Base-by-base conservation (phyloP, 92 coral and sea anemone genomes). In the Epizoanthus stellaris region DNA sequence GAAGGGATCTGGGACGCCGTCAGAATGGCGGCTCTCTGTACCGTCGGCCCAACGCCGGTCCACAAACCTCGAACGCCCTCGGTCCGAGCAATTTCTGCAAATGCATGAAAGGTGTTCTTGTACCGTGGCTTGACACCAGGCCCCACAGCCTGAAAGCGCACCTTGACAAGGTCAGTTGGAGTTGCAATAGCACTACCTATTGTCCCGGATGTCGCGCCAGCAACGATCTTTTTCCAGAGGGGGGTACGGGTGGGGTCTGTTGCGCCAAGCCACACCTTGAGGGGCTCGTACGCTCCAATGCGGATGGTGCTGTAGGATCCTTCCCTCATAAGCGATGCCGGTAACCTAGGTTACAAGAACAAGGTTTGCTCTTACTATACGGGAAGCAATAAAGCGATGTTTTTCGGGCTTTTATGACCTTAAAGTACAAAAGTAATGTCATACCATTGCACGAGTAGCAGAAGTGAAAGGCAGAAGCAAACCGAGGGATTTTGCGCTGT, bases 21-120 rank as follows among this genome's bases (percentile, higher is more conserved):
- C 25, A 94, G 87, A 66, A 95, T 94, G 12, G 98, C 98, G 3
- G 98, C 98, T 58, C 98, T 95, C 42, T 95, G 97, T 16, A 95
- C 98, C 17, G 98, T 95, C 0, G 98, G 98, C 5, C 98, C 98
- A 0, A 92, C 98, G 12, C 98, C 98, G 3, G 98, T 87, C 98
- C 98, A 95, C 53, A 95, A 82, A 3, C 98, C 98, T 25, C 82
- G 70, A 4, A 94, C 42, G 0, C 98, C 98, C 80, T 95, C 98
- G 16, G 80, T 88, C 39, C 88, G 90, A 11, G 89, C 93, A 12
- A 95, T 94, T 12, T 87, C 80, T 68, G 88, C 84, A 72, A 95
- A 95, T 4, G 98, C 98, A 36, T 91, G 92, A 47, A 95, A 88
- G 6, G 95, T 94, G 82, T 87, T 82, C 15, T 83, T 89, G 82